Evolutionary conservation across 1,140 invertebrate genomes (phyloP).

Genomic region (Chelonus insularis): DNA sequence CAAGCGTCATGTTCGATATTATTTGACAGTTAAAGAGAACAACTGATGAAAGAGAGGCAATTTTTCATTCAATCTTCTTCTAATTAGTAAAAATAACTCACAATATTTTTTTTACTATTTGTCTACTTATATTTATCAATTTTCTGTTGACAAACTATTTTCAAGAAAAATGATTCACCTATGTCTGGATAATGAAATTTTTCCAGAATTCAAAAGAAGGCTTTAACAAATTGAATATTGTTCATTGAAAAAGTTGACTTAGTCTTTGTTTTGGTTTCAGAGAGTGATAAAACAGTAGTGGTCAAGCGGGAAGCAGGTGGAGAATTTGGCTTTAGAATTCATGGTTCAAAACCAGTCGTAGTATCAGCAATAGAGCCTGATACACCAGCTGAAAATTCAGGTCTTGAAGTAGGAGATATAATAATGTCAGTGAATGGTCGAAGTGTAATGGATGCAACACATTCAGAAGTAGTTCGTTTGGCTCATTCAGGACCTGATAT

Average conservation of each 20-base stretch:
- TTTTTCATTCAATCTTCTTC: neutral
- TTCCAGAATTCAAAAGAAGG: no score
- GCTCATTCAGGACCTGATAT: constrained; percentile 85
- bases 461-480: constrained; percentile 93
- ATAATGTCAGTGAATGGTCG: constrained; percentile 87
- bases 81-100: no score
- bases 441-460: constrained; percentile 87
- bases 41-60: neutral
- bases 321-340: constrained; percentile 94
- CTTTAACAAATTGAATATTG: no score
- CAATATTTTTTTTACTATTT: no score
- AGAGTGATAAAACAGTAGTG: constrained; percentile 83
- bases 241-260: no score
- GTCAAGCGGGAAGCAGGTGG: constrained; percentile 77
- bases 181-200: no score
- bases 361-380: constrained; percentile 92
- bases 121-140: no score
- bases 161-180: no score
- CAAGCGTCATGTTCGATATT: no score
- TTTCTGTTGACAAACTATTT: no score
- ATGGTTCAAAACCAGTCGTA: constrained; percentile 92
- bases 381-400: constrained; percentile 86
- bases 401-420: constrained; percentile 91
- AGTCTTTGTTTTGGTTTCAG: constrained; percentile 63
- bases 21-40: neutral